Base-by-base conservation (phyloP, 92 coral and sea anemone species). In the Scolanthus callimorphus region DNA sequence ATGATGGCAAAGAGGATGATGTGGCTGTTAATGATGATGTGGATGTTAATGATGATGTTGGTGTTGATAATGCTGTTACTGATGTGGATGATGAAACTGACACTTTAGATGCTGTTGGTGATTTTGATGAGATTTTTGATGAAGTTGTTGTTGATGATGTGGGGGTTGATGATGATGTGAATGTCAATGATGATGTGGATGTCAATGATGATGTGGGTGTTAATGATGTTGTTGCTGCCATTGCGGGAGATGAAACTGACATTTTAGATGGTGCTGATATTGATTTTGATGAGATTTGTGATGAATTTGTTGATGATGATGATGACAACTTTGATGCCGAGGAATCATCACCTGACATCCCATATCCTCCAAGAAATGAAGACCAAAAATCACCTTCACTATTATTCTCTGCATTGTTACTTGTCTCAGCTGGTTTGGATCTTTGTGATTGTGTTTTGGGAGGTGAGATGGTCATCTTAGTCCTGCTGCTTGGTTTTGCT, bases 351-450 rank as follows among this genome's bases (percentile, higher is more conserved):
- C 3, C 41, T 34, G 41, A 34, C 6, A 6, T 15, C 6, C 41
- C 23, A 9, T 46, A 67, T 34, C 65, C 80, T 4, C 83, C 96
- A 41, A 87, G 86, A 37, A 87, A 87, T 39, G 96, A 87, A 6
- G 96, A 83, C 96, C 96, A 87, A 51, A 87, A 72, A 39, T 78
- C 88, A 1, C 78, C 84, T 9, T 72, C 85, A 37, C 74, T 57
- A 2, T 29, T 29, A 44, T 45, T 61, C 4, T 24, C 62, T n/a
- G 45, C 27, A 31, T 64, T 73, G 31, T 39, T 59, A 17, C 31
- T 38, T 61, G 23, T n/a, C 50, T 27, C 21, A 19, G 49, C 69
- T 58, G 1, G 68, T 31, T 27, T 58, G 51, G 25, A 65, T 27
- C 25, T 52, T 77, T 31, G 68, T 13, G 27, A 60, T 31, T 3